Evolutionary conservation across 2,888 invertebrate species (phyloP).

Genomic region (Andrena minutula): DNA sequence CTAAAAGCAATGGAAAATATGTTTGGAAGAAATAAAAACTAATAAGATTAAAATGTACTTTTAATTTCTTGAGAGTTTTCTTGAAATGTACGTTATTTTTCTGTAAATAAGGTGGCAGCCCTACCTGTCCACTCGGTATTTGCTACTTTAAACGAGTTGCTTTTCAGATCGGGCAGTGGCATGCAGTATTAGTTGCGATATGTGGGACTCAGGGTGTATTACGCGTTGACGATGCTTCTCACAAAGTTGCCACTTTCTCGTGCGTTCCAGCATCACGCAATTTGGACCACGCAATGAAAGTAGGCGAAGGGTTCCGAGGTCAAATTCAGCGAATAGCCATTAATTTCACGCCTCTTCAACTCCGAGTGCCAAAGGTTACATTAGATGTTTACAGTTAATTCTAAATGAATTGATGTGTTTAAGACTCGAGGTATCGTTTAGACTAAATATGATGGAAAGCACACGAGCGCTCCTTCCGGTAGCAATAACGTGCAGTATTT

Average conservation of each 20-base stretch:
- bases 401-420: background rate
- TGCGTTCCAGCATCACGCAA: conserved; percentile 84
- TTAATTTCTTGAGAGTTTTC: no score
- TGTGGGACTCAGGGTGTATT: conserved; percentile 84
- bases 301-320: conserved; percentile 86
- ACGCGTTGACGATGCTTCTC: conserved; percentile 85
- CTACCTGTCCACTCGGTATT: conserved; percentile 7
- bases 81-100: no score
- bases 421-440: conserved; percentile 17
- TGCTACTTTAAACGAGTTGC: background rate
- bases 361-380: conserved; percentile 71
- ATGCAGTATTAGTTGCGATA: conserved; percentile 84
- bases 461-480: conserved; percentile 78
- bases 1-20: no score
- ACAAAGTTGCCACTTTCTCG: conserved; percentile 78
- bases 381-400: background rate
- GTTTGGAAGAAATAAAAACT: no score
- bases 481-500: conserved; percentile 85
- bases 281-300: conserved; percentile 83
- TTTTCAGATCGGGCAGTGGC: conserved; percentile 84
- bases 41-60: no score
- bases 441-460: conserved; percentile 18
- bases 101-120: no score
- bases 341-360: conserved; percentile 85
- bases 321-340: conserved; percentile 85